phyloP scores from a whole-genome alignment of 2,797 vertebrate species.

The Chelon labrosus region DNA sequence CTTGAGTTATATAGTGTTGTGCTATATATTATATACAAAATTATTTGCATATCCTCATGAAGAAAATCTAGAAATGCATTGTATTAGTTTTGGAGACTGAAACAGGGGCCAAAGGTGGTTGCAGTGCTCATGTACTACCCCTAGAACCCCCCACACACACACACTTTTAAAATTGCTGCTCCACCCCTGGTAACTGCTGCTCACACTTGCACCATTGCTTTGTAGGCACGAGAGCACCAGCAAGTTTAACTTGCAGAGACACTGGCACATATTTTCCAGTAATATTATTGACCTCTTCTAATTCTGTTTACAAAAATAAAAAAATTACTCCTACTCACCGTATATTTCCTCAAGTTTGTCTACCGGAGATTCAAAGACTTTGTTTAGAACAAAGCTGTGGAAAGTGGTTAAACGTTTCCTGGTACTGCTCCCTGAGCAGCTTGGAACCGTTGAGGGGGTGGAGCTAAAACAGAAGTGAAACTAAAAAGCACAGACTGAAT shows the following conservation, averaged over 20 bases:
- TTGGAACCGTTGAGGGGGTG: background rate
- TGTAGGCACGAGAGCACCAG: background rate
- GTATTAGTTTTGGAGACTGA: no score
- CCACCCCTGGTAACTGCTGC: background rate
- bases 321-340: constrained; percentile 13
- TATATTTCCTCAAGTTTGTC: accelerated
- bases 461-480: background rate
- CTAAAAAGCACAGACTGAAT: background rate
- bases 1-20: no score
- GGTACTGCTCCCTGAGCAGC: accelerated
- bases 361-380: background rate
- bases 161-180: no score
- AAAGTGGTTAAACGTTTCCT: constrained; percentile 7
- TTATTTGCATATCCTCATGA: no score
- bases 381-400: accelerated
- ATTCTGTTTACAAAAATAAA: background rate
- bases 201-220: background rate
- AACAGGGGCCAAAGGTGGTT: no score
- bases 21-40: no score
- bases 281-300: background rate
- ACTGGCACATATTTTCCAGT: background rate
- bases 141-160: no score
- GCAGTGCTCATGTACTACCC: no score
- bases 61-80: no score
- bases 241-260: background rate